A percentile compares a stretch with the other conserved stretches of the same genome.
phyloP scores from a whole-genome alignment of 1,140 invertebrate species.

The Euglossa dilemma region DNA sequence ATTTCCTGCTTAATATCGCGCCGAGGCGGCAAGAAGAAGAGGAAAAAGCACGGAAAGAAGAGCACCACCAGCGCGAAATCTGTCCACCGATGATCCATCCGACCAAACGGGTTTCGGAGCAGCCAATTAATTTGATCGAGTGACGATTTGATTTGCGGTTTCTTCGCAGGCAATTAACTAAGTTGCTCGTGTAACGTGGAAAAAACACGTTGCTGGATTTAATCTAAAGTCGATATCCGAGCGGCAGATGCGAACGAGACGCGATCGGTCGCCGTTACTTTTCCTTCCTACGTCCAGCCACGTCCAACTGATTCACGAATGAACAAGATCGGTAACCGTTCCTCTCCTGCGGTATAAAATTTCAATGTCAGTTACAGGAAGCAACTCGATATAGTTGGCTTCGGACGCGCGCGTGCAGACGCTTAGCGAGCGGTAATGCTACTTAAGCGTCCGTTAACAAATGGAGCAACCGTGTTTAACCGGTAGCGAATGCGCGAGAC shows the following conservation, averaged over 20 bases:
- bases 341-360: conserved; percentile 51
- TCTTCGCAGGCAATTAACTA: background rate
- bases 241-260: background rate
- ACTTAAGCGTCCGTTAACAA: conserved; percentile 3
- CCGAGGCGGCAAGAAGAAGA: background rate
- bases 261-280: too few relatives aligned
- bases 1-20: background rate
- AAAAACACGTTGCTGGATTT: background rate
- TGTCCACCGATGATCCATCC: background rate
- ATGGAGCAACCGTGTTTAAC: background rate
- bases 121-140: background rate
- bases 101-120: background rate
- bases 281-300: background rate
- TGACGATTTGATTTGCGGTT: background rate
- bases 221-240: background rate
- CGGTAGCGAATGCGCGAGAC: too few relatives aligned
- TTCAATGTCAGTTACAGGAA: conserved; percentile 61
- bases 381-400: conserved; percentile 71
- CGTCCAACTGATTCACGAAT: background rate
- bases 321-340: conserved; percentile 50
- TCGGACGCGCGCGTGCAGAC: conserved; percentile 73
- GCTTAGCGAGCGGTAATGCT: conserved; percentile 49
- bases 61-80: background rate
- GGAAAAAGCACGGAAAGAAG: background rate
- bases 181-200: too few relatives aligned